Base-by-base conservation (phyloP, 2,113 vertebrate genomes). In the Prolemur simus region DNA sequence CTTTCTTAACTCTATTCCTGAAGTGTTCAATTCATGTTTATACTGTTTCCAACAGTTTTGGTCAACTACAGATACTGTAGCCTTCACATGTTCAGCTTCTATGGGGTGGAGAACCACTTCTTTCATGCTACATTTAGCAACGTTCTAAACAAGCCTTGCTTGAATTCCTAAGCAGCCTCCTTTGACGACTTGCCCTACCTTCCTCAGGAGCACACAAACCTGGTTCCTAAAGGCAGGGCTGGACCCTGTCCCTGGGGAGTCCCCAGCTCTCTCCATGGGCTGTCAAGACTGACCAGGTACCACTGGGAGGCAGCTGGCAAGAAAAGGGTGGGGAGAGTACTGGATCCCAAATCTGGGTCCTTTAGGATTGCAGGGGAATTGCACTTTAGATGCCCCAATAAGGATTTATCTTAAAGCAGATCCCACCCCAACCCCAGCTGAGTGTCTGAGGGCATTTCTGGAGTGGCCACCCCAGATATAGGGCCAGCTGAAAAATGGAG, bases 61-160 rank as follows among this genome's bases (percentile, higher is more conserved):
- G 63, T 29, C 32, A 32, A 8, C 14, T 3, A 5, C 0, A 1
- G 73, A 68, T 15, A 25, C 21, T 7, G 3, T 1, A 54, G 3
- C 32, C 18, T 12, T 2, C 1, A 15, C 39, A 63, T 12, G 10
- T 13, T 2, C 2, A 8, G 25, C 18, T 0, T 18, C 45, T 8
- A 4, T 1, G 0, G 3, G 0, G 2, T 5, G 68, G 11, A 21
- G 47, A 74, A 27, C 3, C 52, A 25, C n/a, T n/a, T 10, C 84
- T 1, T 10, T 8, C 39, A 11, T 1, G n/a, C 18, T 14, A 7
- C 63, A 0, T 2, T 0, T 1, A 34, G 68, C 12, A 42, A 47
- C 66, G 2, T 0, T 12, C 58, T 3, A 10, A 15, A 23, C 7
- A 5, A 68, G 42, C 27, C 64, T 52, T 20, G n/a, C 60, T 7